Percentiles rank a stretch among this genome's conserved stretches.
Evolutionary conservation across 2,797 vertebrate species (phyloP).

Genomic region (Lateolabrax maculatus): DNA sequence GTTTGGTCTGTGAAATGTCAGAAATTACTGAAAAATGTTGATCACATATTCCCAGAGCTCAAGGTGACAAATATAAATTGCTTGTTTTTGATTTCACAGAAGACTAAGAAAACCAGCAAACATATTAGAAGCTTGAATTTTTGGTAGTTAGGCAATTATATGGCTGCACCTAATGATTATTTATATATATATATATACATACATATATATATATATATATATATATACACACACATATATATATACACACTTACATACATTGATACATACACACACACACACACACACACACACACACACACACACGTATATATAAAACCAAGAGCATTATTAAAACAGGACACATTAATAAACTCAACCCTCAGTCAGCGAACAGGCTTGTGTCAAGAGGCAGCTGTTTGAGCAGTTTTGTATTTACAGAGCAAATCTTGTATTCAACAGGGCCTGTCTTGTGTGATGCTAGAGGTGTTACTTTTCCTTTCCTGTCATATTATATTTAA

Average conservation of each 20-base stretch:
- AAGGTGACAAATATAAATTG: neutral
- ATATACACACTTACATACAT: no score
- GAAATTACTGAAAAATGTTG: neutral
- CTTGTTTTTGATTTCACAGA: neutral
- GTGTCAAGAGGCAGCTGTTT: constrained; percentile 54
- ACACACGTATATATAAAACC: no score
- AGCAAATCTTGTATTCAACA: constrained; percentile 47
- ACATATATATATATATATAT: no score
- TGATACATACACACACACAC: no score
- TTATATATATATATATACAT: no score
- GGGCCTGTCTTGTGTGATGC: constrained; percentile 29
- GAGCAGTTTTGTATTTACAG: constrained; percentile 51
- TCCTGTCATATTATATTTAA: constrained; percentile 42
- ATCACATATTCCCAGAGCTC: neutral
- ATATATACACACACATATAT: no score
- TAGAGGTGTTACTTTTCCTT: constrained; percentile 44
- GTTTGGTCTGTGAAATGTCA: neutral
- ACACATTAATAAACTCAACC: constrained; percentile 40
- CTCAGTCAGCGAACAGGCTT: constrained; percentile 29
- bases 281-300: no score
- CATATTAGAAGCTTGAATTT: neutral
- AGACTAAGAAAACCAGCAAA: neutral
- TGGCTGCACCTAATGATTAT: neutral
- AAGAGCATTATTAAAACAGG: no score
- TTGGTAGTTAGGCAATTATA: neutral